Evolutionary conservation across 2,113 vertebrate species (phyloP).

Genomic region (Nettapus auritus): DNA sequence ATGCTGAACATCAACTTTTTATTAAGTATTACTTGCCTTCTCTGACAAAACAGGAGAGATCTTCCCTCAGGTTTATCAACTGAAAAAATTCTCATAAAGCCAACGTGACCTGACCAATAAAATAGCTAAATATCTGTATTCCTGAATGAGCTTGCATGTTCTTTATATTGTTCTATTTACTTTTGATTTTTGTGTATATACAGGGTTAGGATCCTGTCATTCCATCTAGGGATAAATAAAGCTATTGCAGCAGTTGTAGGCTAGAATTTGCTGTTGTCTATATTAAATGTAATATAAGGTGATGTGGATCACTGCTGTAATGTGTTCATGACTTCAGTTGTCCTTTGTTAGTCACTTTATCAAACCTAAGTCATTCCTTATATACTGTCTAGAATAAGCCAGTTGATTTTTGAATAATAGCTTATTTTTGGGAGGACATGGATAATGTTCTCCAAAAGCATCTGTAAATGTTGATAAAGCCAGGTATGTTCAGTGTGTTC

Average conservation of each 20-base stretch:
- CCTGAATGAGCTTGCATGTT: rapidly evolving
- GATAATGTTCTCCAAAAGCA: not conserved
- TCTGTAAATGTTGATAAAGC: not conserved
- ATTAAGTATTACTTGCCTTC: not conserved
- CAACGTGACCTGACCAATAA: not conserved
- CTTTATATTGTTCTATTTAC: not conserved
- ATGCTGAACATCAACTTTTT: not conserved
- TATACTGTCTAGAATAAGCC: not conserved
- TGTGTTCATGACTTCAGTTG: not conserved
- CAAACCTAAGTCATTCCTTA: not conserved
- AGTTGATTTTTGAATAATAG: not conserved
- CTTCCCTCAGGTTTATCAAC: not conserved
- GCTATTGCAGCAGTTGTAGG: not conserved
- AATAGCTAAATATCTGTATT: not conserved
- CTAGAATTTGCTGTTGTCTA: not conserved
- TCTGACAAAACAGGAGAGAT: not conserved
- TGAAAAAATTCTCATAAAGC: not conserved
- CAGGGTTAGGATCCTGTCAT: not conserved
- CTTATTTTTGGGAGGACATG: not conserved
- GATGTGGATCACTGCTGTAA: not conserved
- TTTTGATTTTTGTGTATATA: not conserved
- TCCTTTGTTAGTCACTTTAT: not conserved
- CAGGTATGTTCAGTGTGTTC: not conserved
- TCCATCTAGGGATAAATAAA: not conserved
- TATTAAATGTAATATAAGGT: not conserved